Evolutionary conservation across 64 coral and sea anemone species (phyloP).

Genomic region (Exaiptasia diaphana): DNA sequence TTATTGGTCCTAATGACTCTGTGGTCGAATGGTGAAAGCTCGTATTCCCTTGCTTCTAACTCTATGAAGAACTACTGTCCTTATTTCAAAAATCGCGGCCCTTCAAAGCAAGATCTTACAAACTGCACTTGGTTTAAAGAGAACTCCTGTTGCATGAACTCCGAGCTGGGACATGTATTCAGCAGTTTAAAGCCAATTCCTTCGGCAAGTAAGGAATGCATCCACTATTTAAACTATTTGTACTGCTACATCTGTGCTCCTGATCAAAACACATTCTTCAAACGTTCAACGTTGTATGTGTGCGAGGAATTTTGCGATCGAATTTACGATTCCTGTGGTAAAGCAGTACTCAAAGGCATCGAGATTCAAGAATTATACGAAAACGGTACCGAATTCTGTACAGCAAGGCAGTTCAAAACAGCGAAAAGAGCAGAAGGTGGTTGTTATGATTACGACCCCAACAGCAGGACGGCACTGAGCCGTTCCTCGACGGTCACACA

Average conservation of each 20-base stretch:
- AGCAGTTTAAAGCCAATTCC: conserved; percentile 52
- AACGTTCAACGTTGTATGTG: conserved; percentile 63
- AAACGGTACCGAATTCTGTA: conserved; percentile 78
- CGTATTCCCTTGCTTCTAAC: too few relatives aligned
- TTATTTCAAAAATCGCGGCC: conserved; percentile 92
- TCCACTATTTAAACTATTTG: conserved; percentile 68
- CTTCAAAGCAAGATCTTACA: conserved; percentile 58
- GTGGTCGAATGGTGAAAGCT: too few relatives aligned
- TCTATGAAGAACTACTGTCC: conserved; percentile 66
- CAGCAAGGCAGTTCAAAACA: conserved; percentile 47
- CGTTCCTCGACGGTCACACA: not conserved
- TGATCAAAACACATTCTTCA: conserved; percentile 83
- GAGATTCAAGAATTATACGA: conserved; percentile 46
- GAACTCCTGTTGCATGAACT: conserved; percentile 80
- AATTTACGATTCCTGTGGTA: conserved; percentile 64
- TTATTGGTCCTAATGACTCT: too few relatives aligned
- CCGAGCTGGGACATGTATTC: conserved; percentile 76
- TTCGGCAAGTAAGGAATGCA: conserved; percentile 53
- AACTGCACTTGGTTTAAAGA: conserved; percentile 98
- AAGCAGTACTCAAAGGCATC: conserved; percentile 61
- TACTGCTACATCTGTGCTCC: conserved; percentile 97
- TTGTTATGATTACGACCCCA: conserved; percentile 12
- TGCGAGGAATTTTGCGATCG: conserved; percentile 88
- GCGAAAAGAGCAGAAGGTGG: not conserved
- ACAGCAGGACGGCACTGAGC: not conserved